Evolutionary conservation across 2,113 vertebrate species (phyloP), one percentile per base, ranked within the genome.

Genomic region (Pachyramphus minor): DNA sequence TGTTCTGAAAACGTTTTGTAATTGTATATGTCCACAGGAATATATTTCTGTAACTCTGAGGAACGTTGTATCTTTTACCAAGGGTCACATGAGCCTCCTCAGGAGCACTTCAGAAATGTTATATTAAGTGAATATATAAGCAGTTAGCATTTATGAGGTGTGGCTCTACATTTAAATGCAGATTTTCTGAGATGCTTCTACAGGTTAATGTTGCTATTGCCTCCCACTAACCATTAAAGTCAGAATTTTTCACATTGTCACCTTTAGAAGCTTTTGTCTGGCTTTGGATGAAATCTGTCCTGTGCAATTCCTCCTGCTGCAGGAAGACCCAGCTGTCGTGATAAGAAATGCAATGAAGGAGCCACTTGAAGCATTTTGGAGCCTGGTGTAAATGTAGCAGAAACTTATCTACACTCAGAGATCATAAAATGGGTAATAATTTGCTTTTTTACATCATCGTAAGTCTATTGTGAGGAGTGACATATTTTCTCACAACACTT

Each of bases 251-350:
- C 15, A 31, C 25, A 12, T 0, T 52, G 33, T 27, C 8, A 63
- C 22, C 22, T 25, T 62, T 31, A 64, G 19, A 27, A 39, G 21
- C 3, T 71, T 88, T 63, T 39, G 28, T 74, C 28, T 52, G n/a
- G 12, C 78, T 82, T 90, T 80, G 55, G 35, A 56, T 78, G 24
- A 68, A 39, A 75, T 27, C 21, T 50, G 35, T 64, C 6, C 24
- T 37, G 11, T 41, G 23, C 21, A 90, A 33, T 55, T 81, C 11
- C 7, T 79, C 31, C 31, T 39, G 10, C 27, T 76, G 16, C 24
- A 67, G n/a, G 24, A 63, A 14, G 25, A 30, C 9, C 2, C 35
- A 56, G 25, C 6, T 87, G 11, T 49, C 0, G 0, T 24, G 11
- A 27, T n/a, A 41, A 52, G 56, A 77, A 93, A 64, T 16, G 33